Conservation (phyloP, 2,113 vertebrate genomes). For the Oryzias javanicus region DNA sequence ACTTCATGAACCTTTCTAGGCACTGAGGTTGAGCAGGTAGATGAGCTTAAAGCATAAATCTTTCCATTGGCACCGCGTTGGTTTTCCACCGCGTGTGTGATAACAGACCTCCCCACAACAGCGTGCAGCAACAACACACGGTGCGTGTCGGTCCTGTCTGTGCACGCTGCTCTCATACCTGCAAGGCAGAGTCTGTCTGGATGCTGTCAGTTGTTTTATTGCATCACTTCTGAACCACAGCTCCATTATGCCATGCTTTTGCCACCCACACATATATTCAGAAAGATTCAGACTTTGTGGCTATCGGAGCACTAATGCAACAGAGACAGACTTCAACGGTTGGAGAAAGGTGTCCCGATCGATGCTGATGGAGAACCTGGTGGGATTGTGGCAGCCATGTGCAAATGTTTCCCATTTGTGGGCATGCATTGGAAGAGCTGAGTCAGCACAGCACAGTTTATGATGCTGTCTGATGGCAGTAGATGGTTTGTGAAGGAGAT, state of each 20-base stretch:
- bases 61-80: conserved; percentile 7
- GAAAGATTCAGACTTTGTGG: conserved; percentile 15
- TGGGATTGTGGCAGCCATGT: conserved; percentile 29
- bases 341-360: conserved; percentile 37
- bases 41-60: conserved; percentile 22
- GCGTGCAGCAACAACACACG: conserved; percentile 12
- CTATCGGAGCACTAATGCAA: conserved; percentile 24
- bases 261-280: not conserved
- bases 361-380: conserved; percentile 40
- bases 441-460: conserved; percentile 24
- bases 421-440: conserved; percentile 21
- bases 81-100: conserved; percentile 1
- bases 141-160: conserved; percentile 16
- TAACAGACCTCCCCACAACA: conserved; percentile 11
- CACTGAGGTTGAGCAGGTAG: too few species aligned
- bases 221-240: not conserved
- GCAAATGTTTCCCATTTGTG: not conserved
- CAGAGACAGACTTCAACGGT: conserved; percentile 8
- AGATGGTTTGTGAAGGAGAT: not conserved
- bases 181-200: not conserved
- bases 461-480: not conserved
- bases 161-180: conserved; percentile 21
- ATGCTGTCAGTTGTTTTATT: not conserved
- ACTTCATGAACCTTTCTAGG: too few species aligned
- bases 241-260: not conserved